Evolutionary conservation across 2,797 vertebrate genomes (phyloP).

Genomic region (Microtus californicus): DNA sequence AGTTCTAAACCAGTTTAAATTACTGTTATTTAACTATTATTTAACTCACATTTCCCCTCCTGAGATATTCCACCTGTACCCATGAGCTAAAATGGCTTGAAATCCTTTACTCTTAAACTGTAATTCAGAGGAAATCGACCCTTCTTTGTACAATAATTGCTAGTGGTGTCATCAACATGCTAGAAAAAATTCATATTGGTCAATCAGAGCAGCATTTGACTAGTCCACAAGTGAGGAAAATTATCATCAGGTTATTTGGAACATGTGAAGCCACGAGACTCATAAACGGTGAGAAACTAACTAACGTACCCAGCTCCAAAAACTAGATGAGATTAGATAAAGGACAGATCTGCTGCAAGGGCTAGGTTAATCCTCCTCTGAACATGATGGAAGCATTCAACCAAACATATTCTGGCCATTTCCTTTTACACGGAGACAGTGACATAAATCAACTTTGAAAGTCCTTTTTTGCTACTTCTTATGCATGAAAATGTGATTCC

Average conservation of each 20-base stretch:
- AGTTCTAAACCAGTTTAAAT: slow-evolving; percentile 60
- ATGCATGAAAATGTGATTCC: not conserved
- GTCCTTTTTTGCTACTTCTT: slow-evolving; percentile 47
- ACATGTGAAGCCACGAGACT: slow-evolving; percentile 64
- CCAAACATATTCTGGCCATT: slow-evolving; percentile 5
- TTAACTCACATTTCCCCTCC: slow-evolving; percentile 59
- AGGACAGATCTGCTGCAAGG: not conserved
- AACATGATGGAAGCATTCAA: not conserved
- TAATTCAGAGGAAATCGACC: slow-evolving; percentile 73
- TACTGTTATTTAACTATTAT: slow-evolving; percentile 45
- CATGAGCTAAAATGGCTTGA: slow-evolving; percentile 71
- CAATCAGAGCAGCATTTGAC: slow-evolving; percentile 57
- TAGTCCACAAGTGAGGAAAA: slow-evolving; percentile 53
- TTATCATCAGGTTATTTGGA: slow-evolving; percentile 57
- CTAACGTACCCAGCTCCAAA: not conserved
- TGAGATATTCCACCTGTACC: slow-evolving; percentile 53
- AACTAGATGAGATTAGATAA: not conserved
- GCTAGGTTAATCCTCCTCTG: not conserved
- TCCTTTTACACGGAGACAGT: not conserved
- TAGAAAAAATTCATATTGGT: slow-evolving; percentile 53
- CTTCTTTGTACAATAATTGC: slow-evolving; percentile 67
- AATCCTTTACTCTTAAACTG: slow-evolving; percentile 72
- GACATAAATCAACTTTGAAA: slow-evolving; percentile 45
- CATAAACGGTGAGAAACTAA: not conserved
- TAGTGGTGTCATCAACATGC: slow-evolving; percentile 63